Percentiles rank a stretch among this genome's conserved stretches.
Conservation (phyloP, 2,113 vertebrate genomes). For the Amphiprion ocellaris region DNA sequence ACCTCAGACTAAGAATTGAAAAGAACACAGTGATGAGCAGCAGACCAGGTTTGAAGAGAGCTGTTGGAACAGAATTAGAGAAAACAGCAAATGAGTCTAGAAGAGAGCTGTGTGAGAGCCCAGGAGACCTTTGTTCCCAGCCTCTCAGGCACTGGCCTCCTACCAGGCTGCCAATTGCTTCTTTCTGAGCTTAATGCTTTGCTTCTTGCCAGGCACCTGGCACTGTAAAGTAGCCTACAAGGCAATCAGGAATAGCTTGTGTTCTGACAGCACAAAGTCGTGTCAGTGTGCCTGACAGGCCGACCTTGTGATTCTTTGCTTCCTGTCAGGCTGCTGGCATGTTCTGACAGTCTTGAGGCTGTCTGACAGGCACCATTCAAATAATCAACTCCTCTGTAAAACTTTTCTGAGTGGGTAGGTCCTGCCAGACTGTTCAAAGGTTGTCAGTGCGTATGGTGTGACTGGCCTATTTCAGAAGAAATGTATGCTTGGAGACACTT, state of each 20-base stretch:
- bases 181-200: too few species aligned
- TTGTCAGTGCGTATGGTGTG: neutral
- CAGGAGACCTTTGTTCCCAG: too few species aligned
- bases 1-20: too few species aligned
- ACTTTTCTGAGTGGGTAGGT: neutral
- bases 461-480: neutral
- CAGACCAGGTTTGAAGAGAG: too few species aligned
- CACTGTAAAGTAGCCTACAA: neutral
- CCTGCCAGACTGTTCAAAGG: neutral
- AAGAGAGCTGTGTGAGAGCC: too few species aligned
- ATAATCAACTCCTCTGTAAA: neutral
- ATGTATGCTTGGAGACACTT: neutral
- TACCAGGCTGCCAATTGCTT: too few species aligned
- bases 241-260: constrained; percentile 13
- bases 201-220: too few species aligned
- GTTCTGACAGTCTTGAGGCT: neutral
- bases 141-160: too few species aligned
- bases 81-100: too few species aligned
- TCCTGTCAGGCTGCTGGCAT: constrained; percentile 27
- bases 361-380: constrained; percentile 6
- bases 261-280: constrained; percentile 2
- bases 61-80: too few species aligned
- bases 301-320: neutral
- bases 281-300: neutral
- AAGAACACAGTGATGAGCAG: too few species aligned